phyloP scores from a whole-genome alignment of 1,140 invertebrate species.

The Grapholita molesta region DNA sequence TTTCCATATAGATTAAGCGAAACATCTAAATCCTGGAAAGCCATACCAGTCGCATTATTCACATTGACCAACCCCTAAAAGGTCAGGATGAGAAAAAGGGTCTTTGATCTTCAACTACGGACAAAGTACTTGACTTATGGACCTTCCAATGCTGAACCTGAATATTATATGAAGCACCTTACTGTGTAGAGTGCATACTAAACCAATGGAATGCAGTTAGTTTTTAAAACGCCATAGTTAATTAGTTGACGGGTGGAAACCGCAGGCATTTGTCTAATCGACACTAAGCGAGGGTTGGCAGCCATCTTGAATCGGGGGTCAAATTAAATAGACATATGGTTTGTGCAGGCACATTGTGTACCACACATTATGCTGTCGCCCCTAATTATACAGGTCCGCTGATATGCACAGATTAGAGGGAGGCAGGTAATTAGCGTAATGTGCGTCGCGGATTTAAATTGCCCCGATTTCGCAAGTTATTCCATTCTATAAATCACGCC shows the following conservation, averaged over 20 bases:
- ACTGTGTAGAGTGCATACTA: neutral
- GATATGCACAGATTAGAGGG: conserved; percentile 56
- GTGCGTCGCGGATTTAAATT: conserved; percentile 35
- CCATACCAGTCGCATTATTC: neutral
- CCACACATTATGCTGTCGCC: conserved; percentile 66
- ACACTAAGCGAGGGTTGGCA: conserved; percentile 39
- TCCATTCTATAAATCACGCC: conserved; percentile 33
- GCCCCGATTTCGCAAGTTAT: conserved; percentile 29
- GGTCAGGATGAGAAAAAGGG: conserved; percentile 1
- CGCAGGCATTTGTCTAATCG: conserved; percentile 41
- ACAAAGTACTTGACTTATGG: conserved; percentile 4
- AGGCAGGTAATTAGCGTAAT: conserved; percentile 53
- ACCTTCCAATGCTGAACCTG: conserved; percentile 1
- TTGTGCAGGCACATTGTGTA: conserved; percentile 66
- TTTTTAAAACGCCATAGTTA: conserved; percentile 51
- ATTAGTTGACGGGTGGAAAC: conserved; percentile 51
- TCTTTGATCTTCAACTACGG: neutral
- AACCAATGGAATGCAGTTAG: conserved; percentile 34
- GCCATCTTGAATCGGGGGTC: conserved; percentile 69
- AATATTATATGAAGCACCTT: neutral
- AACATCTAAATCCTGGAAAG: conserved; percentile 1
- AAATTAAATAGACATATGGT: conserved; percentile 74
- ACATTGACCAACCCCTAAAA: conserved; percentile 1
- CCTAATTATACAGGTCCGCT: conserved; percentile 67
- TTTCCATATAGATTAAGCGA: neutral